Percentiles rank a stretch among this genome's conserved stretches.
Evolutionary conservation across 2,888 invertebrate genomes (phyloP).

Genomic region (Petrolisthes cinctipes): DNA sequence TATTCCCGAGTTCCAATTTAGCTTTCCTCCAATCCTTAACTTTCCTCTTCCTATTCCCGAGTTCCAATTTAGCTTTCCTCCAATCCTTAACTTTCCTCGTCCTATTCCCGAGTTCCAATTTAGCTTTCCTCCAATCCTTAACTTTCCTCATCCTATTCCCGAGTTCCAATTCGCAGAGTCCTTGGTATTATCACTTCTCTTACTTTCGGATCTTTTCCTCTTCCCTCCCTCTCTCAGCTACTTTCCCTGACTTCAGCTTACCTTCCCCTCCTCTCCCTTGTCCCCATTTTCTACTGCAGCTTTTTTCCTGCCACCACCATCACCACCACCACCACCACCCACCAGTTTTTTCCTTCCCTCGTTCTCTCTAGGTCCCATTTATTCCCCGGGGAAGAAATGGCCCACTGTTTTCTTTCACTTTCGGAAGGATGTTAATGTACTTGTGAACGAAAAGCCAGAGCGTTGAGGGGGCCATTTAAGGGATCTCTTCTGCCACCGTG

Average conservation of each 20-base stretch:
- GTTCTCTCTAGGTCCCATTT: not conserved
- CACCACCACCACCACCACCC: too few relatives aligned
- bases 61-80: not conserved
- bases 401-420: conserved; percentile 26
- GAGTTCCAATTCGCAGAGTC: not conserved
- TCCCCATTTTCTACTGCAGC: not conserved
- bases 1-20: not conserved
- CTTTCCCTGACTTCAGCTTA: not conserved
- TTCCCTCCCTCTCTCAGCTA: not conserved
- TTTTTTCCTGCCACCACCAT: not conserved
- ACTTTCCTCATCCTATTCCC: not conserved
- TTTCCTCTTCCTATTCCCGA: not conserved
- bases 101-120: not conserved
- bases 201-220: not conserved
- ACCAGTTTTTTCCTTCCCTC: too few relatives aligned
- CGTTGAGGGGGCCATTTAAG: conserved; percentile 13
- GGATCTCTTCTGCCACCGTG: not conserved
- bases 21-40: conserved; percentile 18
- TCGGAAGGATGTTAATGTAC: not conserved
- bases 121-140: not conserved
- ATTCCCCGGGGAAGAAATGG: conserved; percentile 10
- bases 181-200: not conserved
- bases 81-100: not conserved
- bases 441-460: not conserved
- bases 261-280: not conserved